Conservation (phyloP, 2,888 invertebrate species). For the Cylindroiulus punctatus region DNA sequence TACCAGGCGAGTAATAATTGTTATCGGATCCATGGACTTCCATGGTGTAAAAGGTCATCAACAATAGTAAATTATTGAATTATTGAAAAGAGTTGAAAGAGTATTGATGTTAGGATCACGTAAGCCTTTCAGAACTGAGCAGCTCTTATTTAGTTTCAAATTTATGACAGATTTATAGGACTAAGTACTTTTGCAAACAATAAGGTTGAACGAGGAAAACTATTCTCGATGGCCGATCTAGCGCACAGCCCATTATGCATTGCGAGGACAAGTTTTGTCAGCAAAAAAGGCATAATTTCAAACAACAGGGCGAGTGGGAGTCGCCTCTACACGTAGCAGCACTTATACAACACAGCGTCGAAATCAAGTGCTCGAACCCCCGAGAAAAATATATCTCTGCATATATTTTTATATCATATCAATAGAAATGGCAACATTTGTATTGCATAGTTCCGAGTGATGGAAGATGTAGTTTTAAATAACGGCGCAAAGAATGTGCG, state of each 20-base stretch:
- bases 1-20: too few species aligned
- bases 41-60: too few species aligned
- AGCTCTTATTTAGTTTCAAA: too few species aligned
- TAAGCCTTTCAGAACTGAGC: too few species aligned
- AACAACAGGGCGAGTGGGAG: background rate
- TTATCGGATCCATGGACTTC: too few species aligned
- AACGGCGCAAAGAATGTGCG: background rate
- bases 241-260: background rate
- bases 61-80: too few species aligned
- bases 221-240: background rate
- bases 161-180: too few species aligned
- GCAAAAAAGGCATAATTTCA: slow-evolving; percentile 2
- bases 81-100: too few species aligned
- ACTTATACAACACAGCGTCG: background rate
- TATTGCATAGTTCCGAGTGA: slow-evolving; percentile 54
- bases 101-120: too few species aligned
- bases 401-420: slow-evolving; percentile 4
- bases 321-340: background rate
- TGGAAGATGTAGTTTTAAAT: slow-evolving; percentile 49
- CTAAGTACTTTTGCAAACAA: background rate
- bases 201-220: background rate
- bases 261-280: background rate
- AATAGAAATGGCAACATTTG: slow-evolving; percentile 30
- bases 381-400: slow-evolving; percentile 4
- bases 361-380: background rate